phyloP scores from a whole-genome alignment of 2,888 invertebrate genomes.

The Dugesia japonica region DNA sequence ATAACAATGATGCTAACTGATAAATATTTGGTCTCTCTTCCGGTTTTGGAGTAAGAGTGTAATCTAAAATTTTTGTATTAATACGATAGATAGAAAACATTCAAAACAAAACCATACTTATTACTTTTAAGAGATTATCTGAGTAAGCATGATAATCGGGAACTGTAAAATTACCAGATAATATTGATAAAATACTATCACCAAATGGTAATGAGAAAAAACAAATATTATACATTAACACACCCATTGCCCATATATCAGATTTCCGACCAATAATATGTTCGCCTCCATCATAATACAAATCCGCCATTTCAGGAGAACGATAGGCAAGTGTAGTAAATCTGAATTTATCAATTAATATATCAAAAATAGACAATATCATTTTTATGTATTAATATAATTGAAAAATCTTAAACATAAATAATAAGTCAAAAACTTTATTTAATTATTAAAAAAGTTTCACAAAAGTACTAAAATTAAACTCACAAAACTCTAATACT shows the following conservation, averaged over 20 bases:
- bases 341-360: slow-evolving; percentile 39
- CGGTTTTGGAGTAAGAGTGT: slow-evolving; percentile 68
- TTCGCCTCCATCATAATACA: slow-evolving; percentile 66
- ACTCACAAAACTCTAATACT: too few species aligned
- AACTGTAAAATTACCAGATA: slow-evolving; percentile 68
- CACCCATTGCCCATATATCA: slow-evolving; percentile 74
- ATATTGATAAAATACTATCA: slow-evolving; percentile 76
- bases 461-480: too few species aligned
- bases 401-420: too few species aligned
- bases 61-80: slow-evolving; percentile 53
- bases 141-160: slow-evolving; percentile 60
- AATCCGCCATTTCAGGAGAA: slow-evolving; percentile 78
- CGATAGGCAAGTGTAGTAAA: slow-evolving; percentile 77
- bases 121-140: not conserved
- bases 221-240: slow-evolving; percentile 66
- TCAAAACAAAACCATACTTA: not conserved
- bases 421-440: too few species aligned
- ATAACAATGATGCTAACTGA: slow-evolving; percentile 63
- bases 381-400: too few species aligned
- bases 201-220: slow-evolving; percentile 76
- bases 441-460: too few species aligned
- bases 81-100: too few species aligned
- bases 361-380: not conserved
- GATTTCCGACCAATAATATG: slow-evolving; percentile 64
- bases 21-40: slow-evolving; percentile 69